Base-by-base conservation (phyloP, 2,797 vertebrate genomes). In the Acanthiza pusilla region DNA sequence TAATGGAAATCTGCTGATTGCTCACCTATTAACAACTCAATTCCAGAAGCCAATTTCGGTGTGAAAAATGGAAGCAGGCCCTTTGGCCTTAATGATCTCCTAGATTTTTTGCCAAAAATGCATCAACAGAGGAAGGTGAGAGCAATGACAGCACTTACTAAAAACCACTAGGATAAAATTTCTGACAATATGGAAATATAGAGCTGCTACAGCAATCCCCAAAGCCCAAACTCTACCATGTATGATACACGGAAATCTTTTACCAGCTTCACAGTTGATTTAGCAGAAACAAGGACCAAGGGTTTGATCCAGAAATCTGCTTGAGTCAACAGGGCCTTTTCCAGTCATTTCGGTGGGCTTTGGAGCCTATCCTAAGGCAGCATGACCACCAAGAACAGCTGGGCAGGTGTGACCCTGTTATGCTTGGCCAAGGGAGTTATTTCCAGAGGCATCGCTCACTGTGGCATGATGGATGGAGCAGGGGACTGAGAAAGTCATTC, bases 401-500 rank as follows among this genome's bases (percentile, higher is more conserved):
- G 73, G 80, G 36, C 71, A 97, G 96, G 95, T 95, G 93, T 94
- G 88, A 95, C 61, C 8, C 26, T 94, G 75, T 97, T 97, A 80
- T 96, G 73, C n/a, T 97, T 97, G 96, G 96, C 93, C 72, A 47
- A 40, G 13, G 38, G 16, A 40, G 1, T 5, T 91, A 65, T 95
- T 96, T 97, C 90, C 40, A 87, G 27, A 95, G 50, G 55, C 43
- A 66, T 84, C 84, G 62, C 85, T 65, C 51, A 70, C n/a, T 36
- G 40, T 78, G 84, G 76, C 78, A 94, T 51, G 68, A 82, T 7
- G 67, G 85, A 89, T 78, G 91, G 63, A 96, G 88, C 40, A 82
- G 15, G 76, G 73, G 75, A 95, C 82, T 75, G 45, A 95, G 85
- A 97, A 94, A 92, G 43, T 58, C 5, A 30, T 96, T 89, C 75